These are phyloP conservation scores for Loripinus fragilis DNA, from an alignment of 2,888 invertebrate species.

Conservation along the genomic window DNA sequence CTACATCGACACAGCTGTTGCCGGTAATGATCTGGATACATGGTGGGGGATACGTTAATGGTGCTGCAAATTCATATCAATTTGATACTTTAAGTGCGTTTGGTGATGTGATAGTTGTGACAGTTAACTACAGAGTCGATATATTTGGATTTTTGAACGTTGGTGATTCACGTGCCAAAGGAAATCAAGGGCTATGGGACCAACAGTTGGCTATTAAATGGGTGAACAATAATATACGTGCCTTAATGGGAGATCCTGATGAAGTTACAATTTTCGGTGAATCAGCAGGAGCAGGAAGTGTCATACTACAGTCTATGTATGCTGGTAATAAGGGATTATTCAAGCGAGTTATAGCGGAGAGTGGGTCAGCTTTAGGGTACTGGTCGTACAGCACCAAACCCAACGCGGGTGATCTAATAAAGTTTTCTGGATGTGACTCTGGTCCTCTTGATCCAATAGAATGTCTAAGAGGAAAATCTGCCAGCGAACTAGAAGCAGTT, in stretches of 20 bases:
- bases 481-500: not conserved
- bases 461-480: conserved; percentile 28
- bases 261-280: conserved; percentile 52
- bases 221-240: conserved; percentile 51
- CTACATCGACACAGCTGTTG: conserved; percentile 8
- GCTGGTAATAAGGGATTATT: conserved; percentile 52
- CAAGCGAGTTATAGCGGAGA: conserved; percentile 45
- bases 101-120: conserved; percentile 41
- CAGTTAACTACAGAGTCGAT: conserved; percentile 45
- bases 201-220: conserved; percentile 55
- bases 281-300: conserved; percentile 47
- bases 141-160: conserved; percentile 46
- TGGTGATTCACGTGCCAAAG: conserved; percentile 31
- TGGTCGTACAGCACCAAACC: conserved; percentile 22
- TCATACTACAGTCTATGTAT: conserved; percentile 49
- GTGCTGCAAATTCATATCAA: conserved; percentile 17
- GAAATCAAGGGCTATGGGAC: conserved; percentile 58
- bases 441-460: conserved; percentile 16
- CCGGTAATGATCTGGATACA: conserved; percentile 56
- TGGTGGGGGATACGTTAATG: conserved; percentile 42
- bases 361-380: conserved; percentile 37
- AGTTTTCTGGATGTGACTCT: conserved; percentile 20
- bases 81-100: conserved; percentile 5
- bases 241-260: conserved; percentile 42
- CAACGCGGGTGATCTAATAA: conserved; percentile 20